phyloP scores from a whole-genome alignment of 2,797 vertebrate species.

The Sebastes minor region DNA sequence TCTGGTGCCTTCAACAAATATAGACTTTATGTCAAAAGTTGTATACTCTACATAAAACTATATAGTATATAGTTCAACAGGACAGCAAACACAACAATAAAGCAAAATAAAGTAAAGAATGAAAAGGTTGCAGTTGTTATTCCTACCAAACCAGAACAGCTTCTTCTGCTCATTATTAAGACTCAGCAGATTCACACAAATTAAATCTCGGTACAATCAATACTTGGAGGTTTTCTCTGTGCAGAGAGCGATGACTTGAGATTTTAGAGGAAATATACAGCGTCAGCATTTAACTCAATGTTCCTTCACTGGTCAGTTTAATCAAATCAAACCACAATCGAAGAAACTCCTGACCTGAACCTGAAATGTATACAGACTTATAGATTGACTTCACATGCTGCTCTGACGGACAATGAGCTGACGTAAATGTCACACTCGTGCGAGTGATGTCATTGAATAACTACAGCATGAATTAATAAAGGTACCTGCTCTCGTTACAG shows the following conservation, averaged over 20 bases:
- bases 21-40: background rate
- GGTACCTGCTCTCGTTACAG: conserved; percentile 22
- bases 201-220: background rate
- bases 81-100: background rate
- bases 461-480: conserved; percentile 15
- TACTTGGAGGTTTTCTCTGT: background rate
- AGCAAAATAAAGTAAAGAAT: background rate
- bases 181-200: background rate
- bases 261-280: background rate
- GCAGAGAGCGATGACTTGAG: background rate
- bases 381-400: background rate
- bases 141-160: background rate
- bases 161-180: background rate
- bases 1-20: no score
- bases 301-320: background rate
- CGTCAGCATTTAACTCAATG: background rate
- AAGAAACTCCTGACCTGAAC: background rate
- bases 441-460: background rate
- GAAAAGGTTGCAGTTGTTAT: background rate
- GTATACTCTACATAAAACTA: background rate
- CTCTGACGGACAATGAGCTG: background rate
- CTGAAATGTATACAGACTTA: background rate
- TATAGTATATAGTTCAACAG: background rate
- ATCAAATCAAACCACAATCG: conserved; percentile 2
- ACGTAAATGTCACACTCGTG: background rate